Percentiles rank a stretch among this genome's conserved stretches.
phyloP scores from a whole-genome alignment of 1,140 invertebrate species.

The Bombus turneri region DNA sequence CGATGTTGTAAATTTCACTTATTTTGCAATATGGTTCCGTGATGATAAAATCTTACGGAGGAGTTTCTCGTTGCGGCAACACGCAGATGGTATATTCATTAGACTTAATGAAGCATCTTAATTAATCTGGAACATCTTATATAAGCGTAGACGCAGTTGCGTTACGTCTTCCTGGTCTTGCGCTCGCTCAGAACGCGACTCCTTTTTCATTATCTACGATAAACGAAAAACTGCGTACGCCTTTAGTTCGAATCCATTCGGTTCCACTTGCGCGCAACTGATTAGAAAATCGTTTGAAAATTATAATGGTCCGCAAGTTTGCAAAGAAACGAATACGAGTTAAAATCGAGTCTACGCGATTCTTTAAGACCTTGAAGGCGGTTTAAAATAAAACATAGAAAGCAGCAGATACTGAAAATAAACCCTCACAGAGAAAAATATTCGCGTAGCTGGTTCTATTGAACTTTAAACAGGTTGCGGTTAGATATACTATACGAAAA shows the following conservation, averaged over 20 bases:
- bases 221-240: background rate
- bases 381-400: background rate
- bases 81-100: background rate
- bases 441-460: background rate
- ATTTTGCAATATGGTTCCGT: background rate
- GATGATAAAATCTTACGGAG: background rate
- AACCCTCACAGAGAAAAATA: background rate
- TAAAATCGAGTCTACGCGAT: too few relatives aligned
- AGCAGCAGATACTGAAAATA: background rate
- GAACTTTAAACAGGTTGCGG: background rate
- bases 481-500: background rate
- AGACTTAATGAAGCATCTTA: slow-evolving; percentile 45
- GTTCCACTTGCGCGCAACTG: too few relatives aligned
- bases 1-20: slow-evolving; percentile 5
- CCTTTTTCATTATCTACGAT: background rate
- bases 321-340: too few relatives aligned
- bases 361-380: background rate
- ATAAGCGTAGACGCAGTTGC: slow-evolving; percentile 33
- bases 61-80: background rate
- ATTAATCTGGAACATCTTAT: slow-evolving; percentile 56
- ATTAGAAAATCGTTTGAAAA: too few relatives aligned
- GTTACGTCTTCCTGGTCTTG: background rate
- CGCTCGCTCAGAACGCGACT: background rate
- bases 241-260: background rate
- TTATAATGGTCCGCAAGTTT: background rate